phyloP scores from a whole-genome alignment of 2,888 invertebrate species.

The Diaperis boleti region DNA sequence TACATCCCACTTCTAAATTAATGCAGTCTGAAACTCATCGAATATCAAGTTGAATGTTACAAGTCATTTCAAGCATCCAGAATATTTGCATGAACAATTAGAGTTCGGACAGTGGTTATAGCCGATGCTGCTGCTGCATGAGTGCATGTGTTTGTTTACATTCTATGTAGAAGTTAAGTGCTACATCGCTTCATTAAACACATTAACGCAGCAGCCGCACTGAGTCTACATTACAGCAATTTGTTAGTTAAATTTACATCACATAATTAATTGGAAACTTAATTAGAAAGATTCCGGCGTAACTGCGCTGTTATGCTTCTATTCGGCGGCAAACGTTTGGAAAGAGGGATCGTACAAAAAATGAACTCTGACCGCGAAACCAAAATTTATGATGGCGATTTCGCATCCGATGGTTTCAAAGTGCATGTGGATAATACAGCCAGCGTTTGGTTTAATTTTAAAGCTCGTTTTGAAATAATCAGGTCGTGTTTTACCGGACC shows the following conservation, averaged over 20 bases:
- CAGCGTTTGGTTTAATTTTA: too few species aligned
- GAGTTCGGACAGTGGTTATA: conserved; percentile 12
- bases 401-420: background rate
- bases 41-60: background rate
- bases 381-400: background rate
- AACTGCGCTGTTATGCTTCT: conserved; percentile 1
- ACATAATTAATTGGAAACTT: conserved; percentile 52
- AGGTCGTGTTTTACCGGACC: too few species aligned
- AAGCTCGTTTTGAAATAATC: too few species aligned
- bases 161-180: conserved; percentile 50
- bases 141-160: conserved; percentile 48
- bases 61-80: conserved; percentile 28
- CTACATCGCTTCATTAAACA: conserved; percentile 51
- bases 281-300: conserved; percentile 48
- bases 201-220: conserved; percentile 51
- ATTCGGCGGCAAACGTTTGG: background rate
- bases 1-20: too few species aligned
- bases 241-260: conserved; percentile 51
- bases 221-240: conserved; percentile 48
- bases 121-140: conserved; percentile 20
- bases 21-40: too few species aligned
- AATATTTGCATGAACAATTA: conserved; percentile 29
- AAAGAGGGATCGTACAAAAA: conserved; percentile 4
- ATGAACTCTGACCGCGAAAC: background rate
- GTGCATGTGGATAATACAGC: background rate